Conservation (phyloP, 2,797 vertebrate species). For the Botia kubotai region DNA sequence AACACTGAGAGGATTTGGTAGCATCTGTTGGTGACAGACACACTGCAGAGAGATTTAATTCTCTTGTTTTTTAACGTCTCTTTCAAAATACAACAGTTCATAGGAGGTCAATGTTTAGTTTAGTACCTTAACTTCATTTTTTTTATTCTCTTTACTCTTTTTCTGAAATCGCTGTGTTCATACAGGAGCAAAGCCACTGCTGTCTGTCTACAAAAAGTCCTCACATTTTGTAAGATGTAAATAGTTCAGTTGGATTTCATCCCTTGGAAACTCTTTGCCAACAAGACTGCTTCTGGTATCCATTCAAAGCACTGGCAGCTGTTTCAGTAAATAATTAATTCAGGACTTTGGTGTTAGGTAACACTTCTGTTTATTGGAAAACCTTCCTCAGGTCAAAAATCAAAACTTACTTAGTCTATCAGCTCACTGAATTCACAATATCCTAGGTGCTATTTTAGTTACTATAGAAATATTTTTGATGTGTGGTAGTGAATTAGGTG, state of each 20-base stretch:
- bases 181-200: not conserved
- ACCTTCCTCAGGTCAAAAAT: slow-evolving; percentile 19
- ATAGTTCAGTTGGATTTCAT: slow-evolving; percentile 20
- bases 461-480: not conserved
- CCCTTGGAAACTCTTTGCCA: slow-evolving; percentile 6
- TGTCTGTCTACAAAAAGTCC: not conserved
- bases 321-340: slow-evolving; percentile 33
- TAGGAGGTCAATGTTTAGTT: slow-evolving; percentile 3
- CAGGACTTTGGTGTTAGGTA: slow-evolving; percentile 9
- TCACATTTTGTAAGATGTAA: slow-evolving; percentile 2
- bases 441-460: not conserved
- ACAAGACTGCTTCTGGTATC: not conserved
- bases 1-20: slow-evolving; percentile 5
- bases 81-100: not conserved
- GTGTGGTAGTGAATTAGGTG: not conserved
- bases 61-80: not conserved
- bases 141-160: not conserved
- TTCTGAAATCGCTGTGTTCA: not conserved
- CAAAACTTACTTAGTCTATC: not conserved
- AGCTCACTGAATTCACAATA: not conserved
- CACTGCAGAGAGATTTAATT: slow-evolving; percentile 1
- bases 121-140: not conserved
- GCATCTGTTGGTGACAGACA: slow-evolving; percentile 4
- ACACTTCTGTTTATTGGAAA: slow-evolving; percentile 12
- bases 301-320: slow-evolving; percentile 13